Base-by-base conservation (phyloP, 1,140 invertebrate genomes). In the Brachionus angularis region DNA sequence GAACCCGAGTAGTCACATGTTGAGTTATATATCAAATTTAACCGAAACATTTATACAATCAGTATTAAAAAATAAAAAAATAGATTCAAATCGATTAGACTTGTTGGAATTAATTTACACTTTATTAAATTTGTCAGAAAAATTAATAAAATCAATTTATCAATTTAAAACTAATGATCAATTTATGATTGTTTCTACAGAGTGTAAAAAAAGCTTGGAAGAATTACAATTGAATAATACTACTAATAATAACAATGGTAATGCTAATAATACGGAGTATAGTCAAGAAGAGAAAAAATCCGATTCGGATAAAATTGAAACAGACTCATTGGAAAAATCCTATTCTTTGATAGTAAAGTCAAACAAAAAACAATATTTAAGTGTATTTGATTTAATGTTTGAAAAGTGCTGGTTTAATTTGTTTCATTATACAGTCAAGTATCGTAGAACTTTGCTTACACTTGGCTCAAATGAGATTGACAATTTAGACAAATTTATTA, bases 311-410 rank as follows among this genome's bases (percentile, higher is more conserved):
- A 36, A 3, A 49, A 25, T 67, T 3, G 62, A 67, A 47, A 67
- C 62, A 0, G 62, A 67, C 14, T 67, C 62, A 8, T 36, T 67
- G 23, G 62, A 67, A 33, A 67, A 67, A 18, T 33, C 44, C 8
- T 31, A 10, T 3, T 21, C 10, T 31, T 18, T 50, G 23, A 67
- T 67, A 12, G 44, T 18, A 12, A 50, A 67, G 16, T 18, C 16
- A 0, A 50, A 34, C 29, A 8, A 2, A 2, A 67, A 67, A 21
- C 5, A 67, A 67, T 5, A 2, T 27, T 25, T 47, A 8, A 36
- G 27, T 47, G 23, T 47, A 18, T 27, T 67, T 25, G 42, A 47
- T 50, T 47, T 67, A 0, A 29, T 67, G 21, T 5, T 67, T 27
- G 14, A 36, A 3, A 50, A 50, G 21, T 31, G 42, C 14, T 67